Evolutionary conservation across 1,140 invertebrate species (phyloP).

Genomic region (Apolygus lucorum): DNA sequence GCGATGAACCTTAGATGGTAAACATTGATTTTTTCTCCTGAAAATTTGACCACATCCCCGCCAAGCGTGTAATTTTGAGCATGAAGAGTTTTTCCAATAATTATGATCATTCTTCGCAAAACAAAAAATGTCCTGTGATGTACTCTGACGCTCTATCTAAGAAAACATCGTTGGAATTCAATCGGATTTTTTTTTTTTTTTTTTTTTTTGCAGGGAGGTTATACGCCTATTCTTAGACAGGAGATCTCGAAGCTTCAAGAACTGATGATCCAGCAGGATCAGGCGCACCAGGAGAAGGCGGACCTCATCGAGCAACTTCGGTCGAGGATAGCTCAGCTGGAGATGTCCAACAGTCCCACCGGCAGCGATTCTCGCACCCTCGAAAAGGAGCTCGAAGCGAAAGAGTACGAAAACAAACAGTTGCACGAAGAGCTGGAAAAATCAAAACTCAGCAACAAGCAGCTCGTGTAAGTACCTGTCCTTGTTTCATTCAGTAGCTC

Average conservation of each 20-base stretch:
- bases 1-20: too few species aligned
- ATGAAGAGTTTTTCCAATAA: too few species aligned
- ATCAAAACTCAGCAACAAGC: conserved; percentile 27
- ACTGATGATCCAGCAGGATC: conserved; percentile 29
- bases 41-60: too few species aligned
- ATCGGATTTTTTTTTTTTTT: too few species aligned
- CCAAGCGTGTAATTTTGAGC: too few species aligned
- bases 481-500: background rate
- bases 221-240: conserved; percentile 2
- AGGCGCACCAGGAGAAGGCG: conserved; percentile 25
- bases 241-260: conserved; percentile 31
- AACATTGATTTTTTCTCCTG: too few species aligned
- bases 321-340: conserved; percentile 23
- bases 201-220: too few species aligned
- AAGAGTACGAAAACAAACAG: conserved; percentile 23
- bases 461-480: conserved; percentile 28
- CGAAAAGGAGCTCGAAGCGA: background rate
- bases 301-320: conserved; percentile 21
- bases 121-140: too few species aligned
- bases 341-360: background rate
- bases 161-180: too few species aligned
- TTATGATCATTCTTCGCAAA: too few species aligned
- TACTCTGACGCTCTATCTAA: too few species aligned
- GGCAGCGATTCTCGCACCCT: background rate
- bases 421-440: conserved; percentile 28